These are phyloP conservation scores for Plagodis pulveraria DNA, from an alignment of 2,888 invertebrate species.

Conservation along the genomic window DNA sequence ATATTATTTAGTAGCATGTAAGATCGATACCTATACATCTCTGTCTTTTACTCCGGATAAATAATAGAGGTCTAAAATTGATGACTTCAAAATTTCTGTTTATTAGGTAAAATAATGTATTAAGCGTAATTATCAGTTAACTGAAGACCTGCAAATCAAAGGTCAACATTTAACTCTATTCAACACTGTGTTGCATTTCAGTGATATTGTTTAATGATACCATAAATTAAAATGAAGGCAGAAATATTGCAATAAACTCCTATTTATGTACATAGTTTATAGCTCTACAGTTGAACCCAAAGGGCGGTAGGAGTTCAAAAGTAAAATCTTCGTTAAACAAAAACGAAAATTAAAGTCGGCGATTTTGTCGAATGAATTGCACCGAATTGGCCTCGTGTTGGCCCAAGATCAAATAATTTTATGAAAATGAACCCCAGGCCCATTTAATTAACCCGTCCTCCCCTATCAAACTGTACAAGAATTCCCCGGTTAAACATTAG, in stretches of 20 bases:
- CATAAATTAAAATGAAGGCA: constrained; percentile 60
- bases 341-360: constrained; percentile 71
- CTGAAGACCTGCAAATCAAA: too few relatives aligned
- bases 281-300: constrained; percentile 52
- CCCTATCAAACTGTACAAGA: constrained; percentile 79
- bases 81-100: too few relatives aligned
- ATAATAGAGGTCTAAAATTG: too few relatives aligned
- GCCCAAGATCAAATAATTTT: constrained; percentile 80
- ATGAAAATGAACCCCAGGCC: constrained; percentile 78
- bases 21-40: too few relatives aligned
- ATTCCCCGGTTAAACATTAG: constrained; percentile 81
- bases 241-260: constrained; percentile 68
- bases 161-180: constrained; percentile 31
- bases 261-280: constrained; percentile 64
- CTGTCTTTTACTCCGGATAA: too few relatives aligned
- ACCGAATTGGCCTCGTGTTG: constrained; percentile 64
- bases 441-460: constrained; percentile 82
- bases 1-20: too few relatives aligned
- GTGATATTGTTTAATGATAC: constrained; percentile 50
- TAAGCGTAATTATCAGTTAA: too few relatives aligned
- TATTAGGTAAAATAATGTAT: too few relatives aligned
- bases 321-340: constrained; percentile 50
- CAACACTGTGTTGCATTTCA: constrained; percentile 64
- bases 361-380: constrained; percentile 67
- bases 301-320: constrained; percentile 39